Conservation (phyloP, 1,140 invertebrate genomes). For the Phocides pigmalion region DNA sequence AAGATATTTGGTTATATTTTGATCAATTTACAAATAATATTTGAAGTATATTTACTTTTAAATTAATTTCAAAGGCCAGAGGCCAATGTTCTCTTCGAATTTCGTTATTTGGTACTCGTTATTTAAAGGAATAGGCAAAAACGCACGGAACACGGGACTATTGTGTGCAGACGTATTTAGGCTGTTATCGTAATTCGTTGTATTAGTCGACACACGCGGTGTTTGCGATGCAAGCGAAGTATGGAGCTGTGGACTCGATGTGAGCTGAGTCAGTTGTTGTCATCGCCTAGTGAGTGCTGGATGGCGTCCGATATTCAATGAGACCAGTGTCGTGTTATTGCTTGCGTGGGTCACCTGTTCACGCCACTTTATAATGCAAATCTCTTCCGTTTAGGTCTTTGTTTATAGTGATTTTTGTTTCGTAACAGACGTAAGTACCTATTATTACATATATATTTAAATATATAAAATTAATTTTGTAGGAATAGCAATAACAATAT, state of each 20-base stretch:
- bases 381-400: not conserved
- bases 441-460: not conserved
- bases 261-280: conserved; percentile 22
- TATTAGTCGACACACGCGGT: not conserved
- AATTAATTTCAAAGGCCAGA: too few relatives aligned
- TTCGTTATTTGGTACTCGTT: too few relatives aligned
- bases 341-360: conserved; percentile 8
- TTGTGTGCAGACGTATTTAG: conserved; percentile 7
- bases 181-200: conserved; percentile 10
- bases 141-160: not conserved
- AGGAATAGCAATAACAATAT: too few relatives aligned
- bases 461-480: not conserved
- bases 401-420: conserved; percentile 10
- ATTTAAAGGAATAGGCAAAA: too few relatives aligned
- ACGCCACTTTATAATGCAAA: conserved; percentile 8
- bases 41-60: too few relatives aligned
- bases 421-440: conserved; percentile 5
- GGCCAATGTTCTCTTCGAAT: too few relatives aligned
- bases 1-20: too few relatives aligned
- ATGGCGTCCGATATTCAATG: conserved; percentile 13
- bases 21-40: too few relatives aligned
- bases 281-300: conserved; percentile 3
- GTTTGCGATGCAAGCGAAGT: conserved; percentile 7
- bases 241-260: not conserved
- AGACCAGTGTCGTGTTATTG: conserved; percentile 9